Base-by-base conservation (phyloP, 2,888 invertebrate species). In the Cryptus viduatorius region DNA sequence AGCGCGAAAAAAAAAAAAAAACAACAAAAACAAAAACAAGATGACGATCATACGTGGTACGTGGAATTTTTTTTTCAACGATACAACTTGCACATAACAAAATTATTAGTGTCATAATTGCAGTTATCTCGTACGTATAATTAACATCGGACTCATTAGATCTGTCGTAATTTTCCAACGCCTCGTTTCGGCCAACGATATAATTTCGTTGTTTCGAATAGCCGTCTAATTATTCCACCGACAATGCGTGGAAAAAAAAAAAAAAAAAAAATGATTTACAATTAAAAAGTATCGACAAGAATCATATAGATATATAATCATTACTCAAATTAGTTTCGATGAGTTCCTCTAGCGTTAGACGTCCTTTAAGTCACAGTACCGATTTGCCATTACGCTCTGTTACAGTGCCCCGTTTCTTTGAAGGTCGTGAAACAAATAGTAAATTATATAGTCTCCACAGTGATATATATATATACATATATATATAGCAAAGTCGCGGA, bases 351-450 rank as follows among this genome's bases (percentile, higher is more conserved):
- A 59, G 24, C 75, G 48, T n/a, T 31, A 46, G 8, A 16, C 46
- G 50, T 64, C 37, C 75, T 75, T 37, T 42, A 68, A 68, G 31
- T 68, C 46, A 64, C 37, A 8, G 16, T 61, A 46, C 37, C 44
- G 48, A 46, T 64, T 12, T 16, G 12, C 48, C 29, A 44, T 75
- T 48, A 48, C 37, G 46, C 16, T 48, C 14, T 64, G 48, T 61
- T 24, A 56, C 48, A 50, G 75, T 76, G 79, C 59, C 67, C 80
- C 61, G 72, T 77, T 80, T 77, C 50, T 44, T 72, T 29, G 71
- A 84, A 84, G 79, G 80, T 69, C 80, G 53, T 14, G 19, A 12
- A 46, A 76, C 44, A 71, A 76, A 79, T 76, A 67, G 79, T 81
- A 44, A 64, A 77, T 53, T 83, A 76, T 76, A 46, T 48, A 61